These are phyloP conservation scores for Beaufortia kweichowensis DNA, from an alignment of 2,113 vertebrate genomes.

Conservation along the genomic window DNA sequence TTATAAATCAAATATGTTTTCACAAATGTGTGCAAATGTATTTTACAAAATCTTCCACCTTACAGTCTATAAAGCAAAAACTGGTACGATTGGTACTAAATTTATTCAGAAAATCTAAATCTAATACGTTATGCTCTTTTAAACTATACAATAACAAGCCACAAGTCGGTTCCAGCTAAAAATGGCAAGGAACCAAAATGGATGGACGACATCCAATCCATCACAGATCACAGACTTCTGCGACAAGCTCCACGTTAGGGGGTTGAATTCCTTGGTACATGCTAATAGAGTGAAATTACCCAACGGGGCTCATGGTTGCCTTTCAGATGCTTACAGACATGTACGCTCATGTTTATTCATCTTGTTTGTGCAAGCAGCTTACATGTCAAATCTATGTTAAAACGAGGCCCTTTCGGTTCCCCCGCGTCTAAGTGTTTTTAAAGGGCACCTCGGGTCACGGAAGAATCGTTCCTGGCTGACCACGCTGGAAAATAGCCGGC, in stretches of 20 bases:
- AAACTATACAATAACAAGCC: too few species aligned
- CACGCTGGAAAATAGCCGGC: constrained; percentile 11
- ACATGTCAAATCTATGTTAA: not conserved
- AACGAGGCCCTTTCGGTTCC: not conserved
- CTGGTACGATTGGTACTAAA: too few species aligned
- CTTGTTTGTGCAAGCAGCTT: not conserved
- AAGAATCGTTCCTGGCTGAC: not conserved
- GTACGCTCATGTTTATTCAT: constrained; percentile 19
- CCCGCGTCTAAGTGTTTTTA: not conserved
- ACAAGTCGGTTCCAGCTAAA: not conserved
- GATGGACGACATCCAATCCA: constrained; percentile 22
- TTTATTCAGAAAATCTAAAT: too few species aligned
- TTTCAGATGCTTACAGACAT: not conserved
- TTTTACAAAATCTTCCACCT: too few species aligned
- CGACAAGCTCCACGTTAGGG: not conserved
- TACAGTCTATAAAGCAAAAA: too few species aligned
- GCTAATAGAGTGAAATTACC: constrained; percentile 17
- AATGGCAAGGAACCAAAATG: constrained; percentile 13
- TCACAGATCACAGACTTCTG: constrained; percentile 22
- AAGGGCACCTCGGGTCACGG: constrained; percentile 4
- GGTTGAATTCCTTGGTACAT: not conserved
- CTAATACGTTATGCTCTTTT: too few species aligned
- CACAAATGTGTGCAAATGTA: too few species aligned
- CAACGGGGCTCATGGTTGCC: constrained; percentile 13
- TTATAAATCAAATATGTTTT: too few species aligned